These are phyloP conservation scores for Polypterus bichir DNA, from an alignment of 2,113 vertebrate genomes.

Conservation along the genomic window DNA sequence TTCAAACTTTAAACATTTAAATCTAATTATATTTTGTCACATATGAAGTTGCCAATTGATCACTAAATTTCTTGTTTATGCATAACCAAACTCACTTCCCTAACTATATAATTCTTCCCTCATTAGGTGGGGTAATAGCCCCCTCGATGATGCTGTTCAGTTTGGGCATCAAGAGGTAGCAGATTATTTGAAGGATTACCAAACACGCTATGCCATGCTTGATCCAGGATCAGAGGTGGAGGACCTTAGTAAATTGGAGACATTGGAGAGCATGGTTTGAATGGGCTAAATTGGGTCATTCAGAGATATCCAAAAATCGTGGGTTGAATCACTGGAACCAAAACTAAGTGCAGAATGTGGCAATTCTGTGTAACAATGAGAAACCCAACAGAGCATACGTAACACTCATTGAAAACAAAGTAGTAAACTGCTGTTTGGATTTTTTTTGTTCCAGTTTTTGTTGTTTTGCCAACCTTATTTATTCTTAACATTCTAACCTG, in stretches of 20 bases:
- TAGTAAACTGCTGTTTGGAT: too few relatives aligned
- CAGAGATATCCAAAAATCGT: too few relatives aligned
- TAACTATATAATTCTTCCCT: neutral
- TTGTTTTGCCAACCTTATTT: too few relatives aligned
- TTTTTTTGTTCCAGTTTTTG: too few relatives aligned
- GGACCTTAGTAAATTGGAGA: conserved; percentile 37
- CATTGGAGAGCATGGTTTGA: conserved; percentile 56
- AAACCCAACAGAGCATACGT: too few relatives aligned
- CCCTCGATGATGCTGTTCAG: conserved; percentile 65
- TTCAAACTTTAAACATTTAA: too few relatives aligned
- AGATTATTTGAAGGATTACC: conserved; percentile 59
- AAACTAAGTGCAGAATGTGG: too few relatives aligned
- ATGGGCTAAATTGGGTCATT: neutral
- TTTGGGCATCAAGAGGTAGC: conserved; percentile 55
- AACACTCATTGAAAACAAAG: too few relatives aligned
- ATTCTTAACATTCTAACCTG: too few relatives aligned
- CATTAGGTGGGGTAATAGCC: conserved; percentile 66
- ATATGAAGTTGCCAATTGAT: neutral
- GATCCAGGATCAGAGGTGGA: conserved; percentile 18
- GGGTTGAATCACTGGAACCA: too few relatives aligned
- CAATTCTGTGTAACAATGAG: too few relatives aligned
- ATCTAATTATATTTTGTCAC: neutral
- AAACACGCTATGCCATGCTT: conserved; percentile 33
- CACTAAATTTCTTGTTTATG: neutral
- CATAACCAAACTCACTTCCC: neutral